Evolutionary conservation across 2,888 invertebrate species (phyloP), one percentile per base, ranked within the genome.

Genomic region (Heliconius hortense): DNA sequence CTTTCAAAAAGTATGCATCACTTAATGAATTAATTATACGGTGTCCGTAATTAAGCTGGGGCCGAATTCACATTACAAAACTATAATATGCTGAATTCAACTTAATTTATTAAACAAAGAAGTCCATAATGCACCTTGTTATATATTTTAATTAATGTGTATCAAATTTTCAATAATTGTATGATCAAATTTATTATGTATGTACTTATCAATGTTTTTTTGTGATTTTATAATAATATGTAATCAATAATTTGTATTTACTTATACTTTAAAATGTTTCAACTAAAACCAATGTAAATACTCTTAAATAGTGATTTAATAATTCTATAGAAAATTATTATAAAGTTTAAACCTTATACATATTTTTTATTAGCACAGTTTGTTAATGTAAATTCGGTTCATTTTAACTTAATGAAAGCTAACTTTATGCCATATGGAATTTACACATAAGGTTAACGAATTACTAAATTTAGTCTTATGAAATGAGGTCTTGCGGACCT

Each of bases 391-490:
- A 71, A 71, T 71, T 59, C 70, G 70, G 70, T 59, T 60, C 70
- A 39, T 60, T 60, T 88, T 89, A 90, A 93, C 92, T 93, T 93
- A 92, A 93, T 93, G 93, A 93, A 94, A 93, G 94, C 93, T 92
- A 92, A 94, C 91, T 92, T 91, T 93, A 94, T 93, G 94, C 94
- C 94, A 94, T 94, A 93, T 89, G 94, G 93, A 93, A 93, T 93
- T 93, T 91, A 91, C 86, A 93, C 93, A 92, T 93, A 93, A 93
- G 93, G 91, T 92, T 93, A 92, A 94, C 94, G 94, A 94, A 94
- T 93, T 94, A 93, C 93, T 94, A 93, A 94, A 94, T 91, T 92
- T 93, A 93, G 93, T 90, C 88, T 93, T 91, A 93, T 90, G 90
- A 90, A 89, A 88, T 85, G 88, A 85, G 94, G 93, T 93, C 93